phyloP scores from a whole-genome alignment of 1,140 invertebrate species.

The Drosophila varians region DNA sequence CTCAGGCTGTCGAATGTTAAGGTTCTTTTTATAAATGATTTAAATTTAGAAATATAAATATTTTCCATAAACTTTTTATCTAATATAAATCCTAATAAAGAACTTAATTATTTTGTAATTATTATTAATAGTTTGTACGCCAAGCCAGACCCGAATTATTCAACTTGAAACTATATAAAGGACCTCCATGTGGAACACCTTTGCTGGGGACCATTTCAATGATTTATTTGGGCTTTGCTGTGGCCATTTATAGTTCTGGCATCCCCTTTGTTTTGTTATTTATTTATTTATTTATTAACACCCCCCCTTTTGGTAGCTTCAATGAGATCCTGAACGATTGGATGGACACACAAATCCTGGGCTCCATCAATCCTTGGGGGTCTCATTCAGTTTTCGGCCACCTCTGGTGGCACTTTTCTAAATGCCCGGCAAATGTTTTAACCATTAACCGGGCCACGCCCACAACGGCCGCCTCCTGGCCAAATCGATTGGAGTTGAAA shows the following conservation, averaged over 20 bases:
- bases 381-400: slow-evolving; percentile 5
- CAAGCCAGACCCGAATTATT: no score
- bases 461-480: background rate
- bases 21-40: no score
- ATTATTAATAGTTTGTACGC: no score
- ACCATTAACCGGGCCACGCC: slow-evolving; percentile 23
- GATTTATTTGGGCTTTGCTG: background rate
- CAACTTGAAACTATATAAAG: no score
- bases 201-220: background rate
- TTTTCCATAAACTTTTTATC: no score
- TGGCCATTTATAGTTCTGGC: background rate
- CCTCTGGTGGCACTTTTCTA: background rate
- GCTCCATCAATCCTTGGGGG: slow-evolving; percentile 14
- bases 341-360: background rate
- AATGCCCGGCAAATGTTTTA: slow-evolving; percentile 23
- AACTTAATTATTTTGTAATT: no score
- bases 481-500: slow-evolving; percentile 29
- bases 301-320: background rate
- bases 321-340: background rate
- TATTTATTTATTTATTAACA: background rate
- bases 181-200: background rate
- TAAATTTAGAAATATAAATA: no score
- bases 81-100: no score
- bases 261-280: background rate
- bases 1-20: no score